Evolutionary conservation across 2,113 vertebrate genomes (phyloP), one percentile per base, ranked within the genome.

Genomic region (Ciconia boyciana): DNA sequence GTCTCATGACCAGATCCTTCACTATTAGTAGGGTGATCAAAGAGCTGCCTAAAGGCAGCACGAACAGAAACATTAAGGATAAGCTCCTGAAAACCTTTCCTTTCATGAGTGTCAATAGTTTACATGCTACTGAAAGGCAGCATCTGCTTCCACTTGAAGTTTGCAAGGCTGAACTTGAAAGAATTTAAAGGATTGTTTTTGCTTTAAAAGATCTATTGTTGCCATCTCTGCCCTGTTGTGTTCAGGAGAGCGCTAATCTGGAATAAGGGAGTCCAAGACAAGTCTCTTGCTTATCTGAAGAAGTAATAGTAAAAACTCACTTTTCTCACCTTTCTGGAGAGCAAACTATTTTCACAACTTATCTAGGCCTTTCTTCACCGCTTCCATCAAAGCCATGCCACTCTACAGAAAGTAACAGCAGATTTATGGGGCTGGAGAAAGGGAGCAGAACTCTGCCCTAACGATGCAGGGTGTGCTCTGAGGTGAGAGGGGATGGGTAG

Each of bases 381-480:
- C 51, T 83, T 75, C 44, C 29, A 49, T 55, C 48, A 83, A 83
- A 86, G 57, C 26, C 8, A 3, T 29, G 9, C 4, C 0, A 3
- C 64, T 49, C 31, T 51, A 12, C 32, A 74, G 54, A 2, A 1
- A 76, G 32, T 4, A 49, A 51, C 2, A 44, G 17, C 54, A 69
- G 43, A 62, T 68, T 52, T 34, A 46, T 13, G 11, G 71, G 61
- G 71, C 58, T 28, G 28, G 39, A 48, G 51, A 29, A 39, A 36
- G 20, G 54, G 28, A 82, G 66, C 31, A 72, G 44, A 65, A 31
- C 22, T n/a, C 5, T 1, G 88, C 52, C 61, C 48, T 41, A 51
- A 22, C 0, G 4, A 58, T 10, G 43, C 48, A 36, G 36, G 52
- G 16, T 0, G 0, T 34, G 48, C 43, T 55, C 12, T 0, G 7